phyloP scores from a whole-genome alignment of 2,888 invertebrate species.

The Acanthoscelides obtectus region DNA sequence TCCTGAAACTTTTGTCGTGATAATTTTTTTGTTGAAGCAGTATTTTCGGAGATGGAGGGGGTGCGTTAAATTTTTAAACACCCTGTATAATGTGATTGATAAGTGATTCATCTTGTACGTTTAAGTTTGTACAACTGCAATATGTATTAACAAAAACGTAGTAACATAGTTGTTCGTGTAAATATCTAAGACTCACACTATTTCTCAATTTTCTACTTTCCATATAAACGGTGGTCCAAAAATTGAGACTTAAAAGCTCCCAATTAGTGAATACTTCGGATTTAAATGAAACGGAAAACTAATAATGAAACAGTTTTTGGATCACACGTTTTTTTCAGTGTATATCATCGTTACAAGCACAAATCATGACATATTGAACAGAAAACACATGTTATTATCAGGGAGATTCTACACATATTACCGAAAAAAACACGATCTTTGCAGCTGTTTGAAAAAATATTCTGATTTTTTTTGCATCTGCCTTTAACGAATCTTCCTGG shows the following conservation, averaged over 20 bases:
- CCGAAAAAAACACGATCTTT: no score
- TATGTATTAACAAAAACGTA: constrained; percentile 32
- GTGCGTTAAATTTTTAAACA: no score
- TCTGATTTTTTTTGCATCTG: no score
- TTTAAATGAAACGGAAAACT: background rate
- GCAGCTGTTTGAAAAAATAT: no score
- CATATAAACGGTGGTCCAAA: constrained; percentile 7
- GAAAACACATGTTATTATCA: background rate
- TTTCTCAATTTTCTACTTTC: constrained; percentile 12
- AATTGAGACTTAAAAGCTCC: background rate
- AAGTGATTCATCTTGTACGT: background rate
- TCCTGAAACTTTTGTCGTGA: no score
- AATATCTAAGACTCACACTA: constrained; percentile 15
- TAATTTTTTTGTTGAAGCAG: no score
- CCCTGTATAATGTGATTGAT: constrained; percentile 21
- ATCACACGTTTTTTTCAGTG: background rate
- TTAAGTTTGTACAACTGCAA: constrained; percentile 31
- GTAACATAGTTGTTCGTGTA: constrained; percentile 26
- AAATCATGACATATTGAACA: background rate
- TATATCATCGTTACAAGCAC: background rate
- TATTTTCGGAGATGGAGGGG: no score
- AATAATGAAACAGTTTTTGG: constrained; percentile 8
- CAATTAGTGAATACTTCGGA: background rate
- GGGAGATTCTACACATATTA: background rate
- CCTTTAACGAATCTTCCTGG: no score